phyloP scores from a whole-genome alignment of 2,797 vertebrate species.

The Sebastes itinus region DNA sequence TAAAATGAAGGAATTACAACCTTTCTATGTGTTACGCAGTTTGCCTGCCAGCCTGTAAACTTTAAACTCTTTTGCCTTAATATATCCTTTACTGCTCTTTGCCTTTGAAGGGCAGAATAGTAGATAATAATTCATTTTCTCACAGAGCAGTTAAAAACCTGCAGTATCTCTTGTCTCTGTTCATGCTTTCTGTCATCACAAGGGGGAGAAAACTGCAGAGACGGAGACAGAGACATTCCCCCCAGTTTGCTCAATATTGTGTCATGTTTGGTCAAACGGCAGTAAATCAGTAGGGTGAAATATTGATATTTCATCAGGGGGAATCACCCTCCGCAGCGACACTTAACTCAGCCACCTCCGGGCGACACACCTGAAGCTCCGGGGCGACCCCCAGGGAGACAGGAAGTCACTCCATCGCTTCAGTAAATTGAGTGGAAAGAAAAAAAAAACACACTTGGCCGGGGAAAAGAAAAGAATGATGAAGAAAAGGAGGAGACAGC shows the following conservation, averaged over 20 bases:
- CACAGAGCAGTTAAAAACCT: not conserved
- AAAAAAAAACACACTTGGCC: not conserved
- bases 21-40: not conserved
- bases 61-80: not conserved
- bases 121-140: not conserved
- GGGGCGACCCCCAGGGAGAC: conserved; percentile 43
- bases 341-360: conserved; percentile 66
- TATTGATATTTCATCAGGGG: conserved; percentile 78
- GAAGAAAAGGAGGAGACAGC: conserved; percentile 4
- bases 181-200: conserved; percentile 19
- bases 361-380: conserved; percentile 54
- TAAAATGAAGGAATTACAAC: not conserved
- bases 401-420: conserved; percentile 58
- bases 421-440: conserved; percentile 64
- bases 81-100: not conserved
- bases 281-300: conserved; percentile 67
- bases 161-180: not conserved
- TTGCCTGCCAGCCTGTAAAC: not conserved
- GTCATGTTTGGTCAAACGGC: conserved; percentile 75
- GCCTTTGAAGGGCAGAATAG: not conserved
- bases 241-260: conserved; percentile 62
- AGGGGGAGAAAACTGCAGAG: conserved; percentile 22
- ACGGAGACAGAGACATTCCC: conserved; percentile 31
- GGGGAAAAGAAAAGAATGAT: conserved; percentile 6
- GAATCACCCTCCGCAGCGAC: conserved; percentile 56